Base-by-base conservation (phyloP, 2,888 invertebrate species). In the Heterodera filipjevi region DNA sequence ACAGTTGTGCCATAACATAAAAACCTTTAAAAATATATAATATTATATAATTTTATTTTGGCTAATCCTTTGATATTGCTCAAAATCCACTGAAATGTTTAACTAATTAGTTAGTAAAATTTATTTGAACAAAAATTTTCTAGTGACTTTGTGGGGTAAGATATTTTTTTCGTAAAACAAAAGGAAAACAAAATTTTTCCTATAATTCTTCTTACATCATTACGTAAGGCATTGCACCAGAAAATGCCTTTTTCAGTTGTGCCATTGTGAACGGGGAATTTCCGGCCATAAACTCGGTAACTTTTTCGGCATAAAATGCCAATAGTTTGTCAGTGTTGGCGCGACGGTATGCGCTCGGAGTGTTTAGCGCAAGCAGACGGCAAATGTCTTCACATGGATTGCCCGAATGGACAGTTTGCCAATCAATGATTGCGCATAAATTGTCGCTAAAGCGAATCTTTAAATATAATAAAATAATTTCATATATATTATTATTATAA, bases 371-470 rank as follows among this genome's bases (percentile, higher is more conserved):
- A 5, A 87, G 77, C 19, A 86, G 27, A 33, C 86, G 85, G 33
- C 82, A 81, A n/a, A 87, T 16, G 73, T 87, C 87, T 77, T 84
- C 87, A 44, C 76, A 66, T 12, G 84, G 85, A 71, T 84, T 84
- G 19, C 87, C 87, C 32, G 82, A 71, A 78, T 85, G 84, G 14
- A 82, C 76, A 19, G 81, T 77, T 81, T 86, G 86, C 87, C 87
- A 87, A 79, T 87, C 87, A 72, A 87, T 85, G 66, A 87, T 83
- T 19, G 84, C 85, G 19, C 79, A 76, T 22, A 87, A 72, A n/a
- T n/a, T n/a, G 5, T 59, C 59, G 22, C 59, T 59, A 49, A 49
- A 10, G 19, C 2, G 6, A 49, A 49, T 49, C 2, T 12, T 16
- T 16, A 10, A 49, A 49, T 49, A 49, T n/a, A n/a, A n/a, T n/a